A percentile compares a stretch with the other conserved stretches of the same genome.
Conservation (phyloP, 1,140 invertebrate genomes). For the Zaprionus camerounensis region DNA sequence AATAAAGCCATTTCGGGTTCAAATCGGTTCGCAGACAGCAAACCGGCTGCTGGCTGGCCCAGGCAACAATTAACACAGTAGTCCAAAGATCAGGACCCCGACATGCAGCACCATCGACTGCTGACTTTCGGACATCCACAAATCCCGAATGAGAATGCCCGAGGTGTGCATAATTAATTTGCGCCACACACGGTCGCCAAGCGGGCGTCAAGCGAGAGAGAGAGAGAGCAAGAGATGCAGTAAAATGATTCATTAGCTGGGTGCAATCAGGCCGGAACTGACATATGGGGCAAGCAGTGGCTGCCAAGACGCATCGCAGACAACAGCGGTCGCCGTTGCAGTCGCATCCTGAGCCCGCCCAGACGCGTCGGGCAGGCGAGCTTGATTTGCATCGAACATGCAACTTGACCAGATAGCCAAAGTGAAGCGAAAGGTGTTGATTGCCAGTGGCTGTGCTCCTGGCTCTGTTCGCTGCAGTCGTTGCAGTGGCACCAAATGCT, state of each 20-base stretch:
- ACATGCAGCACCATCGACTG: conserved; percentile 40
- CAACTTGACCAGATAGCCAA: conserved; percentile 42
- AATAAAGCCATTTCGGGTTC: conserved; percentile 81
- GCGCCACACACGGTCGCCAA: conserved; percentile 51
- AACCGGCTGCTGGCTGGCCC: conserved; percentile 10
- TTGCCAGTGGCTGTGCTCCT: conserved; percentile 48
- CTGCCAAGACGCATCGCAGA: background rate
- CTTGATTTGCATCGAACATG: conserved; percentile 80
- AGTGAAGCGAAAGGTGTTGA: conserved; percentile 65
- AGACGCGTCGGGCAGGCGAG: conserved; percentile 30
- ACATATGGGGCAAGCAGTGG: conserved; percentile 52
- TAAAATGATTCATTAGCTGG: conserved; percentile 77
- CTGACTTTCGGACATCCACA: conserved; percentile 10
- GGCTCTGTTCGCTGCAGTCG: background rate
- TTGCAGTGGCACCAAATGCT: conserved; percentile 21
- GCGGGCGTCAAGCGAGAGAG: conserved; percentile 30
- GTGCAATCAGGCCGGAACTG: conserved; percentile 79
- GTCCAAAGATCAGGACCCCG: conserved; percentile 81
- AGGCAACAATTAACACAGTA: conserved; percentile 77
- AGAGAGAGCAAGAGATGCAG: conserved; percentile 37
- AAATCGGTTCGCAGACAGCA: conserved; percentile 65
- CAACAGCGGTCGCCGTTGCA: background rate
- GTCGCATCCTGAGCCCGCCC: conserved; percentile 25
- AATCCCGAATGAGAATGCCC: conserved; percentile 39
- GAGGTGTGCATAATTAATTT: conserved; percentile 83